These are phyloP conservation scores for Epistrophe eligans DNA, from an alignment of 2,888 invertebrate genomes.

Conservation along the genomic window DNA sequence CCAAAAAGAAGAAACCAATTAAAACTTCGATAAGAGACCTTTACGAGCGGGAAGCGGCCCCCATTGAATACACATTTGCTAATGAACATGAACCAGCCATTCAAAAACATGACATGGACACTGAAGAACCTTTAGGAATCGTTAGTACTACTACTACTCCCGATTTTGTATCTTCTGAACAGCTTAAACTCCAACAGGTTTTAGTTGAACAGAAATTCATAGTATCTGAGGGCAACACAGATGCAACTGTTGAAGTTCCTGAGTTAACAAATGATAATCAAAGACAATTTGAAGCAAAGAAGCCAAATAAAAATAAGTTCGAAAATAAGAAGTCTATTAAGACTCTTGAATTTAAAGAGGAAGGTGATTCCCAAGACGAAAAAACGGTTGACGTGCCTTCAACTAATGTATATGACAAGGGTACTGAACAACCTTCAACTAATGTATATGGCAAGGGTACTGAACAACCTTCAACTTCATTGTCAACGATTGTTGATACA, in stretches of 20 bases:
- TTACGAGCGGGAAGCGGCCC: neutral
- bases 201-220: neutral
- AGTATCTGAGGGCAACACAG: too few relatives aligned
- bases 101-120: neutral
- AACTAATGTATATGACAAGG: neutral
- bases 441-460: too few relatives aligned
- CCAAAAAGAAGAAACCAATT: neutral
- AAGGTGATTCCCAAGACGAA: neutral
- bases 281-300: constrained; percentile 2
- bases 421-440: neutral
- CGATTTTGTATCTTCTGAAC: constrained; percentile 57
- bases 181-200: constrained; percentile 47
- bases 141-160: constrained; percentile 64
- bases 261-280: neutral
- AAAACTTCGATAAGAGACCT: neutral
- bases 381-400: neutral
- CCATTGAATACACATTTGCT: neutral
- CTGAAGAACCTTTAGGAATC: constrained; percentile 42
- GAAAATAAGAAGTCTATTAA: constrained; percentile 8
- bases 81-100: too few relatives aligned
- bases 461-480: neutral
- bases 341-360: neutral
- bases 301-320: neutral
- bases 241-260: neutral
- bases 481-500: constrained; percentile 10